Evolutionary conservation across 2,888 invertebrate genomes (phyloP).

Genomic region (Idaea aversata): DNA sequence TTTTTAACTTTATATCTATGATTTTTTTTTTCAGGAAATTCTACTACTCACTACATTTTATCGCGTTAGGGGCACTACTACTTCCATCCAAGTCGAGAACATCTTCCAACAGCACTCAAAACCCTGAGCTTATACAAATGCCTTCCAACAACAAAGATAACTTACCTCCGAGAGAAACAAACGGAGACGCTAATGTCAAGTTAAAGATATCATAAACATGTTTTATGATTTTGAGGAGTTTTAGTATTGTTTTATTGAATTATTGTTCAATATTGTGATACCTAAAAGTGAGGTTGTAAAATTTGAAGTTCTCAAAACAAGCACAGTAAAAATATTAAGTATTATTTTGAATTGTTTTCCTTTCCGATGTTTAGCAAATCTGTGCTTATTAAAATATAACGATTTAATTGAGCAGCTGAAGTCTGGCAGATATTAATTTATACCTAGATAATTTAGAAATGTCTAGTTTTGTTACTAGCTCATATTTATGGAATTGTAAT

Average conservation of each 20-base stretch:
- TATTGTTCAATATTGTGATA: neutral
- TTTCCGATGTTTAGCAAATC: neutral
- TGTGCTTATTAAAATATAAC: neutral
- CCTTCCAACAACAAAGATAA: constrained; percentile 38
- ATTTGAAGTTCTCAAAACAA: neutral
- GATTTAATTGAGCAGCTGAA: neutral
- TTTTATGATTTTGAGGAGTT: neutral
- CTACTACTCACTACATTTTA: constrained; percentile 75
- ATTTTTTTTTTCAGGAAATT: constrained; percentile 74
- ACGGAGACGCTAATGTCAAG: constrained; percentile 57
- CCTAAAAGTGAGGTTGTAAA: neutral
- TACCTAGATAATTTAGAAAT: neutral
- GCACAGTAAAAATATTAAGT: neutral
- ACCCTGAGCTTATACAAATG: constrained; percentile 38
- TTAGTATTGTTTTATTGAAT: neutral
- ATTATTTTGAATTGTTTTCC: neutral
- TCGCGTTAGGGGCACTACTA: constrained; percentile 69
- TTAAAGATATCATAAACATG: constrained; percentile 46
- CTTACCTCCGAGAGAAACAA: constrained; percentile 27
- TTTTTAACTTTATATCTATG: neutral
- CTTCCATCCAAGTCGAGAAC: constrained; percentile 45
- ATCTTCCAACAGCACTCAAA: constrained; percentile 25
- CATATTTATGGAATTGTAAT: neutral
- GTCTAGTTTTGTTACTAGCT: neutral
- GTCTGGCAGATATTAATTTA: neutral